These are phyloP conservation scores for Pocillopora meandrina DNA, from an alignment of 92 coral and sea anemone species.

Conservation along the genomic window DNA sequence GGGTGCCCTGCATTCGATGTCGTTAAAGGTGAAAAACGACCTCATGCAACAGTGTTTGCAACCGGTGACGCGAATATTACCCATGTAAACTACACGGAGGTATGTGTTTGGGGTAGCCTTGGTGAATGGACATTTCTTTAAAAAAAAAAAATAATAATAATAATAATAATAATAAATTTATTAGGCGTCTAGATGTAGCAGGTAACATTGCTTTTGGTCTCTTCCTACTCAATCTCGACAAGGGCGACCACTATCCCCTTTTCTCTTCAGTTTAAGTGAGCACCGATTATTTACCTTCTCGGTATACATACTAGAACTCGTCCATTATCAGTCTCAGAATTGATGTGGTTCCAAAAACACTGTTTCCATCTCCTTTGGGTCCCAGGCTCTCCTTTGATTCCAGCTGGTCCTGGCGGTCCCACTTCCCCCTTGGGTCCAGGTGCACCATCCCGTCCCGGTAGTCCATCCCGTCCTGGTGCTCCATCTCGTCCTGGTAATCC, in stretches of 20 bases:
- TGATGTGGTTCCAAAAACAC: slow-evolving; percentile 52
- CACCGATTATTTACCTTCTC: neutral
- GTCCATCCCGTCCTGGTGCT: no score
- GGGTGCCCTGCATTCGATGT: slow-evolving; percentile 50
- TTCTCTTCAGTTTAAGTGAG: no score
- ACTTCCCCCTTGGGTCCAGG: no score
- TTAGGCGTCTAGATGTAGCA: no score
- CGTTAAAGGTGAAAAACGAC: slow-evolving; percentile 65
- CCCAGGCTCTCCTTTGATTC: slow-evolving; percentile 3
- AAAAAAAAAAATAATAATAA: neutral
- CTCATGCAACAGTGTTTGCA: slow-evolving; percentile 57
- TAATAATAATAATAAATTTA: no score
- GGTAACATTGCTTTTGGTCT: no score
- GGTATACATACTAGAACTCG: slow-evolving; percentile 26
- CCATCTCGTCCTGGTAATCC: no score
- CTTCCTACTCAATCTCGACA: no score
- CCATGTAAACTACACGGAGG: slow-evolving; percentile 58
- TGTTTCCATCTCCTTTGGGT: slow-evolving; percentile 46
- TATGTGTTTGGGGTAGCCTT: slow-evolving; percentile 37
- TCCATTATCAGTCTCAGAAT: slow-evolving; percentile 46
- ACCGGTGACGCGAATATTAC: slow-evolving; percentile 42
- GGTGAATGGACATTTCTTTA: slow-evolving; percentile 54
- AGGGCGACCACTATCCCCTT: no score
- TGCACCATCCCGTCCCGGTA: no score
- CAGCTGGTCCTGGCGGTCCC: no score